Base-by-base conservation (phyloP, 2,888 invertebrate genomes). In the Copidosoma aretas region DNA sequence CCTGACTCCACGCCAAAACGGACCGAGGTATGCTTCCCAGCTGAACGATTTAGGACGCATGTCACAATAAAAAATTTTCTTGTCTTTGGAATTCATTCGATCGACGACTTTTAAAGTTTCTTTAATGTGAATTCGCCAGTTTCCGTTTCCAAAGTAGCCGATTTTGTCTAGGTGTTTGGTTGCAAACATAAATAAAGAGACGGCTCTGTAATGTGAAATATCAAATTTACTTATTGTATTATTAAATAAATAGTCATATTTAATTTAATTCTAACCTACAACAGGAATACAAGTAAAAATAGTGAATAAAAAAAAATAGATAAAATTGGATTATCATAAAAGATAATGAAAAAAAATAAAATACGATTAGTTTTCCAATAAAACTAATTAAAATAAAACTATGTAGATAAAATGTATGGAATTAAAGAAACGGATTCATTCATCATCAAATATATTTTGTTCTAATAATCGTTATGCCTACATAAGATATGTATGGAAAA, bases 61-160 rank as follows among this genome's bases (percentile, higher is more conserved):
- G 64, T 80, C 78, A 39, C 75, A 76, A 24, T 63, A 67, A 63
- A 81, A 80, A 41, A 76, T 58, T 51, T 74, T 60, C 12, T 67
- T 70, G 64, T 80, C 79, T 0, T 70, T 64, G 8, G 56, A 51
- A 32, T 67, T 73, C 74, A 79, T 74, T 14, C 60, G 60, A 15
- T 75, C 74, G 73, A 73, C 74, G 4, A 78, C 64, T 60, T 73
- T 71, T 14, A 63, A 62, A 71, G 73, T 75, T 52, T 73, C 71
- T n/a, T 71, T 57, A 3, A 75, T 68, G 22, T 75, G 71, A 39
- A 80, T 70, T 1, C 66, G 32, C 73, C 75, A 78, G 51, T 73
- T 71, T 0, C 71, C 69, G 17, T 60, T 70, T 3, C 19, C 1
- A 54, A 74, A 78, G 41, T 65, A 41, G 0, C n/a, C 2, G 8